Percentiles rank a stretch among this genome's conserved stretches.
These are phyloP conservation scores for Eubucco bourcierii DNA, from an alignment of 2,113 vertebrate genomes.

Conservation along the genomic window DNA sequence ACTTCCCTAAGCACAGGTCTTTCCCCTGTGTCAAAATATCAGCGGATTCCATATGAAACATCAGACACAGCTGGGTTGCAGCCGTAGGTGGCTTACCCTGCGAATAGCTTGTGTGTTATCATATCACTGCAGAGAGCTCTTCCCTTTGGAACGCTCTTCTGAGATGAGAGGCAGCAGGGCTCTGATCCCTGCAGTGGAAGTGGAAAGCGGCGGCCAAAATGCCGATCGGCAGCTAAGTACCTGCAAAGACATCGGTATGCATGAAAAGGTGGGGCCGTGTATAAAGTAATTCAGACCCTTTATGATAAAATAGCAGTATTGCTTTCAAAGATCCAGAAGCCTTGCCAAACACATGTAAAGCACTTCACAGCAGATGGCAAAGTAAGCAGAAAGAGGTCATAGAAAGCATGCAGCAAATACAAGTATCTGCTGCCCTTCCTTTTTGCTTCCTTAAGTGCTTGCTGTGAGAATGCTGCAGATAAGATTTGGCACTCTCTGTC, in stretches of 20 bases:
- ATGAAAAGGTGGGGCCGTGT: neutral
- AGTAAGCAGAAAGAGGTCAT: neutral
- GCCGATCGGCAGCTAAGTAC: neutral
- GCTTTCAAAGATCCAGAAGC: neutral
- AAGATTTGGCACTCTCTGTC: neutral
- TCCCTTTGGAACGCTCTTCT: neutral
- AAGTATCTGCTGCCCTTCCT: neutral
- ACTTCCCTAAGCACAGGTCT: constrained; percentile 5
- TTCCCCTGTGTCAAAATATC: constrained; percentile 25
- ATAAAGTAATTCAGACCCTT: neutral
- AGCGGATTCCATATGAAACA: neutral
- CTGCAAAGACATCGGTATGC: neutral
- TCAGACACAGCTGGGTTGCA: neutral
- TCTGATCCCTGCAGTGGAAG: neutral
- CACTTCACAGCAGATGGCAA: neutral
- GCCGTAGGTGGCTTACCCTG: neutral
- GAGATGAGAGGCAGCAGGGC: neutral
- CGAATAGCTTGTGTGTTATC: neutral
- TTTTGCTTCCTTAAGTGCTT: neutral
- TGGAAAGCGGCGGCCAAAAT: neutral
- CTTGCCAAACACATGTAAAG: neutral
- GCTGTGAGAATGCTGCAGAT: neutral
- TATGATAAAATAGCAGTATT: neutral
- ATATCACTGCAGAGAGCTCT: accelerated
- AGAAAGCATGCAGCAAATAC: neutral